Percentiles rank a stretch among this genome's conserved stretches.
These are phyloP conservation scores for Adelphocoris suturalis DNA, from an alignment of 2,888 invertebrate species.

Conservation along the genomic window DNA sequence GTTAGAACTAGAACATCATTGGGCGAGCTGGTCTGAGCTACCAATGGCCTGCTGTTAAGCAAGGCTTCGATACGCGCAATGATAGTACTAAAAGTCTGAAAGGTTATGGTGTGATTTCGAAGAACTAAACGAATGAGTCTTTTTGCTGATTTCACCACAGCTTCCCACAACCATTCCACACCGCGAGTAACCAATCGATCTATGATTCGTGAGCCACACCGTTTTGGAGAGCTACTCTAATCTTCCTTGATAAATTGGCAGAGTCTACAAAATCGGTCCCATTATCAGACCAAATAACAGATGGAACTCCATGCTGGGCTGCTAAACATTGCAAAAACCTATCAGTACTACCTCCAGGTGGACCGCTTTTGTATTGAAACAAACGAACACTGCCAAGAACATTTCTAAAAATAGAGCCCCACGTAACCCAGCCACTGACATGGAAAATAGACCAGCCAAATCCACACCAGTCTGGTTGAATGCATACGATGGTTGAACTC, in stretches of 20 bases:
- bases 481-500: too few species aligned
- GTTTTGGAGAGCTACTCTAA: constrained; percentile 14
- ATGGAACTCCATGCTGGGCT: constrained; percentile 28
- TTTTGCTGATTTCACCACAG: too few species aligned
- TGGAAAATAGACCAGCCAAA: constrained; percentile 51
- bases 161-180: too few species aligned
- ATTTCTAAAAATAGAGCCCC: background rate
- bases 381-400: constrained; percentile 17
- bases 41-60: too few species aligned
- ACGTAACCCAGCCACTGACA: background rate
- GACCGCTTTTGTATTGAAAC: constrained; percentile 26
- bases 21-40: too few species aligned
- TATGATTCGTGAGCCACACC: too few species aligned
- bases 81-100: too few species aligned
- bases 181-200: too few species aligned
- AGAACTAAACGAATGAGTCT: too few species aligned
- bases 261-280: constrained; percentile 53
- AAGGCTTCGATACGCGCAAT: too few species aligned
- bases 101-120: too few species aligned
- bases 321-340: constrained; percentile 51
- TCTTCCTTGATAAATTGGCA: background rate
- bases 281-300: constrained; percentile 55
- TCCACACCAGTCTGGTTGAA: constrained; percentile 52
- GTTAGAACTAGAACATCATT: too few species aligned
- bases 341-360: constrained; percentile 47